Conservation (phyloP, 1,140 invertebrate genomes). For the Scaptomyza graminum region DNA sequence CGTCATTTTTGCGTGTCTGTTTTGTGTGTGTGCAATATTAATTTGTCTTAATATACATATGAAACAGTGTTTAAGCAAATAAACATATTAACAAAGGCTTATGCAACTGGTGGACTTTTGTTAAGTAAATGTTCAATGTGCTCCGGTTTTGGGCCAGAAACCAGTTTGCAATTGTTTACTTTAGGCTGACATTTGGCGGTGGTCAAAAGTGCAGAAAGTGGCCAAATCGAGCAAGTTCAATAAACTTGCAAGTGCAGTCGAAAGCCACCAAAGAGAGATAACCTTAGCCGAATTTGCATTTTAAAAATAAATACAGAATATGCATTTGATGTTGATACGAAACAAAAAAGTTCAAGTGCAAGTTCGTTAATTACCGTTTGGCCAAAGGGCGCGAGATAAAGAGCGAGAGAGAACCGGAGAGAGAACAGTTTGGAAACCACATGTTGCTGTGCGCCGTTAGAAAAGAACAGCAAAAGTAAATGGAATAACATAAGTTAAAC, state of each 20-base stretch:
- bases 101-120: conserved; percentile 41
- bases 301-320: conserved; percentile 21
- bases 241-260: conserved; percentile 41
- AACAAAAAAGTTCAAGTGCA: conserved; percentile 57
- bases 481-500: conserved; percentile 35
- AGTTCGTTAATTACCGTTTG: conserved; percentile 69
- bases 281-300: conserved; percentile 41
- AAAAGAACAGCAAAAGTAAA: conserved; percentile 31
- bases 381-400: conserved; percentile 18
- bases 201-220: conserved; percentile 57
- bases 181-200: conserved; percentile 34
- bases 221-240: conserved; percentile 64
- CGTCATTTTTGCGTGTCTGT: conserved; percentile 48
- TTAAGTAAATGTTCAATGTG: conserved; percentile 40
- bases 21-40: conserved; percentile 66
- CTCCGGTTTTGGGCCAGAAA: conserved; percentile 53
- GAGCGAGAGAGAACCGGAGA: conserved; percentile 24
- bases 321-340: conserved; percentile 37
- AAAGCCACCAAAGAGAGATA: conserved; percentile 29
- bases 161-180: conserved; percentile 54
- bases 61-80: conserved; percentile 29
- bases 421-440: conserved; percentile 55
- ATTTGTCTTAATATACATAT: conserved; percentile 53
- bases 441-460: conserved; percentile 57
- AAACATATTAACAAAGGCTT: conserved; percentile 50